Evolutionary conservation across 2,797 vertebrate genomes (phyloP), one percentile per base, ranked within the genome.

Genomic region (Cuniculus paca): DNA sequence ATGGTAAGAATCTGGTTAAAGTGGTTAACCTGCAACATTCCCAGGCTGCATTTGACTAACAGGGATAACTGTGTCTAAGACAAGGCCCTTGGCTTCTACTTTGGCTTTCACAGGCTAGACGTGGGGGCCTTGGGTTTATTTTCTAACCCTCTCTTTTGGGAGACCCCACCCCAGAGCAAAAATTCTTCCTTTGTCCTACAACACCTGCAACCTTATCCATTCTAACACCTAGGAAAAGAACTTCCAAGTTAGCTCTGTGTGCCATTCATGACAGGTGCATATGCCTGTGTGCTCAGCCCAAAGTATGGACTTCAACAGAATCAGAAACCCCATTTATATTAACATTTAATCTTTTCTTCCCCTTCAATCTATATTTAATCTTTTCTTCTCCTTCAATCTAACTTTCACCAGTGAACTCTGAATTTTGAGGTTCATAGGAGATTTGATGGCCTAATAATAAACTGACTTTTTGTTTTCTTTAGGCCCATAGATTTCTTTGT

Each of bases 391-490:
- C 17, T 70, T 24, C 48, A 17, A 0, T 68, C 31, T 77, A 82
- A 36, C 4, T 90, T 90, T 94, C 72, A 86, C 39, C 5, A n/a
- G 22, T 70, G 14, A 93, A 85, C 48, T 85, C 50, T 90, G 79
- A 52, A 39, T 91, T 88, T 93, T 3, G 78, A 50, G 52, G 6
- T 42, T 88, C 90, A 4, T 26, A 60, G 17, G 50, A n/a, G 36
- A 16, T 10, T 61, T n/a, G 20, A n/a, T 82, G 48, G 42, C 20
- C 36, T 94, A 79, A 31, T 68, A 58, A 86, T 80, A 79, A 90
- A 14, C 1, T 20, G 9, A 58, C 61, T 34, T 12, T 61, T 90
- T 75, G 20, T 92, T 95, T 58, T 77, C 45, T 28, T 16, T 34
- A n/a, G 48, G 54, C 61, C 11, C 28, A 28, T 63, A 16, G 6